A percentile compares a stretch with the other conserved stretches of the same genome.
Conservation (phyloP, 2,113 vertebrate species). For the Vanacampus margaritifer region DNA sequence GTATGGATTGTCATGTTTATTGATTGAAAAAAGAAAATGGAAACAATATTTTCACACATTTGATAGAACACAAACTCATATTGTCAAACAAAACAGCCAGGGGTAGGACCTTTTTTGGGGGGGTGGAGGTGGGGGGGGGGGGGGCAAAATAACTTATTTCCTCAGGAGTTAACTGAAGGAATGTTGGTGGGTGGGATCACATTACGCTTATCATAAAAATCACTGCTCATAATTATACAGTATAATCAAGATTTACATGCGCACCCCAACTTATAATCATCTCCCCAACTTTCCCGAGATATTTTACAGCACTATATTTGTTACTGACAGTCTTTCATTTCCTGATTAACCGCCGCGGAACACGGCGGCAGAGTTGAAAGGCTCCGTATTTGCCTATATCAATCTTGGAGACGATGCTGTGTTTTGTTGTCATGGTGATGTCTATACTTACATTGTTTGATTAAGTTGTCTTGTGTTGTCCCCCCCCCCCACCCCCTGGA, state of each 20-base stretch:
- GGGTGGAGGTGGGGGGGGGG: too few relatives aligned
- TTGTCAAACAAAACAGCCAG: slow-evolving; percentile 39
- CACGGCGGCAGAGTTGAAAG: slow-evolving; percentile 22
- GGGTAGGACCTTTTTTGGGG: slow-evolving; percentile 17
- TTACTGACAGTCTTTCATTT: slow-evolving; percentile 34
- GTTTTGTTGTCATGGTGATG: slow-evolving; percentile 28
- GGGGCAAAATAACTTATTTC: slow-evolving; percentile 68
- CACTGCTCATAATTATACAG: slow-evolving; percentile 37
- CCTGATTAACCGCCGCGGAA: slow-evolving; percentile 41
- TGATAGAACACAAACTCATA: slow-evolving; percentile 39
- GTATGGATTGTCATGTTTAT: slow-evolving; percentile 43
- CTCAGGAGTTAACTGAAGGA: slow-evolving; percentile 44
- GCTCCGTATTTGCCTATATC: slow-evolving; percentile 18
- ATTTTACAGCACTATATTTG: slow-evolving; percentile 37
- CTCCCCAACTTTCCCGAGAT: slow-evolving; percentile 43
- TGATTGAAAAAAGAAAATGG: slow-evolving; percentile 34
- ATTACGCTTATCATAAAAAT: slow-evolving; percentile 35
- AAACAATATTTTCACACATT: slow-evolving; percentile 42
- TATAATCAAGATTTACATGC: slow-evolving; percentile 49
- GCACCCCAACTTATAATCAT: slow-evolving; percentile 53
- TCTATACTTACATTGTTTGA: slow-evolving; percentile 23
- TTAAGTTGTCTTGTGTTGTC: slow-evolving; percentile 10
- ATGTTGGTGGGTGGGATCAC: slow-evolving; percentile 46
- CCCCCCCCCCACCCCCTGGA: slow-evolving; percentile 3
- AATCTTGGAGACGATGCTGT: slow-evolving; percentile 20